Evolutionary conservation across 37 sponge, comb jelly and placozoan genomes (phyloP).

Genomic region (Geodia barretti): DNA sequence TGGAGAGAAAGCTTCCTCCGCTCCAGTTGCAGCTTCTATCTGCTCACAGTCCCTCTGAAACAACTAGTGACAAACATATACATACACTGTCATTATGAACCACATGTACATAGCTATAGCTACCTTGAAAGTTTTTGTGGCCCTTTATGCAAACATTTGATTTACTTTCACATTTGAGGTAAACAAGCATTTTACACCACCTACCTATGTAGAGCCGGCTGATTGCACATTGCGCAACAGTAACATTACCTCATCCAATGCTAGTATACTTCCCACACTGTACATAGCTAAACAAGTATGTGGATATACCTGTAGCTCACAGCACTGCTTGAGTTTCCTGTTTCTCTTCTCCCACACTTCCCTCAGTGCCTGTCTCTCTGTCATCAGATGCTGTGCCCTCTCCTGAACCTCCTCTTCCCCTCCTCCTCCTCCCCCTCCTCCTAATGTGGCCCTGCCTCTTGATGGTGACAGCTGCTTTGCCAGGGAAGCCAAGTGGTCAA

Average conservation of each 20-base stretch:
- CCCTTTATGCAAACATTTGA: no score
- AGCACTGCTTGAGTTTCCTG: conserved; percentile 72
- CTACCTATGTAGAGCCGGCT: no score
- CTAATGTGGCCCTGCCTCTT: background rate
- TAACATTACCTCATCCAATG: no score
- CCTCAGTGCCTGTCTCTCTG: conserved; percentile 58
- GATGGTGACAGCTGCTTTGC: conserved; percentile 40
- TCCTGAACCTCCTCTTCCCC: conserved; percentile 40
- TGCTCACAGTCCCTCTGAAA: conserved; percentile 82
- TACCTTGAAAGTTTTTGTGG: no score
- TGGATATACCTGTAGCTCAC: conserved; percentile 77
- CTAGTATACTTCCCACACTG: no score
- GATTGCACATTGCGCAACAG: no score
- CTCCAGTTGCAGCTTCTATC: conserved; percentile 60
- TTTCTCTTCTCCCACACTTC: conserved; percentile 75
- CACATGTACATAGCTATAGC: no score
- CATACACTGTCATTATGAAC: background rate
- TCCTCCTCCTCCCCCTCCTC: no score
- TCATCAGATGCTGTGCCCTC: conserved; percentile 57
- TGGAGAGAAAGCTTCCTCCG: conserved; percentile 80
- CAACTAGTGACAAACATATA: conserved; percentile 24
- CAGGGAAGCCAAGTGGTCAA: conserved; percentile 58
- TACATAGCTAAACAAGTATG: no score
- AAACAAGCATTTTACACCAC: no score
- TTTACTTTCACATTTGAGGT: no score